Evolutionary conservation across 2,797 vertebrate genomes (phyloP).

Genomic region (Bradypodion pumilum): DNA sequence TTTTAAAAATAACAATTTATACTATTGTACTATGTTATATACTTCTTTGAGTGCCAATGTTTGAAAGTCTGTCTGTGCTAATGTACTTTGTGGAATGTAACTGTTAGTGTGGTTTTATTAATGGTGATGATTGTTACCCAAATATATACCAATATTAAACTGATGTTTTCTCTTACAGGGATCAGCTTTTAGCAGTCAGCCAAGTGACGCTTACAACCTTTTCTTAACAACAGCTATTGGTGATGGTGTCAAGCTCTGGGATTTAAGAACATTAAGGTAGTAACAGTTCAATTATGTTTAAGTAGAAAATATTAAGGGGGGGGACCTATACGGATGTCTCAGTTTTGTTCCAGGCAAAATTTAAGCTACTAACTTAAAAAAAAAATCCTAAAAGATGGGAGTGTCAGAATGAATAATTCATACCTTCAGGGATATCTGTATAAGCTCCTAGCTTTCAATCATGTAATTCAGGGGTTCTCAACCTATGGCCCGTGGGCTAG

Average conservation of each 20-base stretch:
- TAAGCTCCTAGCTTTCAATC: neutral
- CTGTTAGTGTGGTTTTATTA: neutral
- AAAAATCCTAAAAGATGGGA: neutral
- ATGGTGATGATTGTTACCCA: neutral
- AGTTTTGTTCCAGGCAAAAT: neutral
- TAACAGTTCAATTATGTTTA: conserved; percentile 25
- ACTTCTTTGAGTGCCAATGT: neutral
- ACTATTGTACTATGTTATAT: neutral
- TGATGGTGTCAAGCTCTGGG: conserved; percentile 90
- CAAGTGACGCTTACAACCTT: conserved; percentile 83
- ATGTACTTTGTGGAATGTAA: neutral
- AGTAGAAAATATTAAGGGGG: neutral
- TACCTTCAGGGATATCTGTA: too few species aligned
- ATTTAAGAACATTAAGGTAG: conserved; percentile 88
- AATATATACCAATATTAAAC: conserved; percentile 3
- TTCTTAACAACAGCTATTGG: conserved; percentile 86
- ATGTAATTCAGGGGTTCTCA: too few species aligned
- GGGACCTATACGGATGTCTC: neutral
- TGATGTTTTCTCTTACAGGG: conserved; percentile 75
- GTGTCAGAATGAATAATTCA: too few species aligned
- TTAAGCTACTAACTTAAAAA: neutral
- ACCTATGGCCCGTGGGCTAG: too few species aligned
- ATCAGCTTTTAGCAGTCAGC: conserved; percentile 82
- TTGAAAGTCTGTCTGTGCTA: neutral
- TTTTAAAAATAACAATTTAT: neutral